phyloP scores from a whole-genome alignment of 2,797 vertebrate species.

The Sphenopsis melanotis region DNA sequence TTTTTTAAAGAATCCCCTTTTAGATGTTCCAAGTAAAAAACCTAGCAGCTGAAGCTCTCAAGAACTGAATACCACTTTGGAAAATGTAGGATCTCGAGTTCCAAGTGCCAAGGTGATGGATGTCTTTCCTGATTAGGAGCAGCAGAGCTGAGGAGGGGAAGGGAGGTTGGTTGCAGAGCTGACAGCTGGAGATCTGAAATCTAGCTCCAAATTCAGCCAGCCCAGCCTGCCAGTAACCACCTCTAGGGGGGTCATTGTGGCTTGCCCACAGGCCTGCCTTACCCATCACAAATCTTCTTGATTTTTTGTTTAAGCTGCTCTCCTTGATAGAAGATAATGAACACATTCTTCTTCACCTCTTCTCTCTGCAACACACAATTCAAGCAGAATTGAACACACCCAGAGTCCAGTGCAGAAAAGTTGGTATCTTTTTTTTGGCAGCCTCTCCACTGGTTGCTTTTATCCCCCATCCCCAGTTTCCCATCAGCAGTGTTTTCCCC shows the following conservation, averaged over 20 bases:
- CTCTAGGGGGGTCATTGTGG: rapidly evolving
- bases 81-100: background rate
- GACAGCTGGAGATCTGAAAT: background rate
- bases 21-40: background rate
- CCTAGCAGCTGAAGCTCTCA: background rate
- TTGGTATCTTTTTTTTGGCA: background rate
- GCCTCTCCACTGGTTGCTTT: background rate
- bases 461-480: background rate
- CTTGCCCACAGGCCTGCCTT: constrained; percentile 30
- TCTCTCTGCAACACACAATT: constrained; percentile 71
- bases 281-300: constrained; percentile 83
- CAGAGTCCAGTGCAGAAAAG: background rate
- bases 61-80: background rate
- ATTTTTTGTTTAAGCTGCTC: constrained; percentile 81
- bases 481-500: background rate
- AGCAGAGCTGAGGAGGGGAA: background rate
- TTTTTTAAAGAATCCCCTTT: background rate
- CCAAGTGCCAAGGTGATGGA: background rate
- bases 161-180: background rate
- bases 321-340: constrained; percentile 84
- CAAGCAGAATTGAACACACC: background rate
- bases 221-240: background rate
- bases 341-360: constrained; percentile 81
- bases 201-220: background rate
- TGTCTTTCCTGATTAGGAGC: background rate